phyloP scores from a whole-genome alignment of 2,888 invertebrate genomes.

The Azorinus chamasolen region DNA sequence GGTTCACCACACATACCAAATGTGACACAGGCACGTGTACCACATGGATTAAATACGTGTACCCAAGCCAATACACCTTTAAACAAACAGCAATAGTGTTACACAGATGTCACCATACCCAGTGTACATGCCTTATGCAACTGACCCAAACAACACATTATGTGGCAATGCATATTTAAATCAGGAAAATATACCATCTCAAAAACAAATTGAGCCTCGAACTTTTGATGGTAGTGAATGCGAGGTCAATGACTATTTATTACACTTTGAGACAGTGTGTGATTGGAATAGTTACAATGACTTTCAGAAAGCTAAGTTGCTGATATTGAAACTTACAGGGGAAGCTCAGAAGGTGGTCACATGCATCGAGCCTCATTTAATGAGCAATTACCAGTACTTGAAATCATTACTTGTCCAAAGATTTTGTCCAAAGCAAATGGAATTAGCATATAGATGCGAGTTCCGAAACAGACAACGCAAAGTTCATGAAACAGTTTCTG shows the following conservation, averaged over 20 bases:
- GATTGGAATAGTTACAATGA: neutral
- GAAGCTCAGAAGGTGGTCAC: neutral
- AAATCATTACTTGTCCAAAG: neutral
- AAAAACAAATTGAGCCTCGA: neutral
- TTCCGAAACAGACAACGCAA: neutral
- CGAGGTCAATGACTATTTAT: neutral
- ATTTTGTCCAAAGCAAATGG: neutral
- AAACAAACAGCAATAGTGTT: too few relatives aligned
- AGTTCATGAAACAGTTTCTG: neutral
- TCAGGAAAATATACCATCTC: too few relatives aligned
- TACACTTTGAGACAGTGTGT: neutral
- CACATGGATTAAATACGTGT: too few relatives aligned
- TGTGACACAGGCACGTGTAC: too few relatives aligned
- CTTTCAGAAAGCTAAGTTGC: neutral
- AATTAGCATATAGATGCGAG: neutral
- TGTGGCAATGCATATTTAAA: too few relatives aligned
- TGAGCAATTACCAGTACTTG: neutral
- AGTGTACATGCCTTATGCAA: too few relatives aligned
- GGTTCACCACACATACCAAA: too few relatives aligned
- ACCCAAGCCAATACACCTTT: too few relatives aligned
- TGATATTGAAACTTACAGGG: constrained; percentile 4
- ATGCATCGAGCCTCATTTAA: neutral
- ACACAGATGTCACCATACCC: too few relatives aligned
- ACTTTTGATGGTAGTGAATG: neutral
- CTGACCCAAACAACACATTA: too few relatives aligned